Evolutionary conservation across 1,140 invertebrate species (phyloP).

Genomic region (Euschistus heros): DNA sequence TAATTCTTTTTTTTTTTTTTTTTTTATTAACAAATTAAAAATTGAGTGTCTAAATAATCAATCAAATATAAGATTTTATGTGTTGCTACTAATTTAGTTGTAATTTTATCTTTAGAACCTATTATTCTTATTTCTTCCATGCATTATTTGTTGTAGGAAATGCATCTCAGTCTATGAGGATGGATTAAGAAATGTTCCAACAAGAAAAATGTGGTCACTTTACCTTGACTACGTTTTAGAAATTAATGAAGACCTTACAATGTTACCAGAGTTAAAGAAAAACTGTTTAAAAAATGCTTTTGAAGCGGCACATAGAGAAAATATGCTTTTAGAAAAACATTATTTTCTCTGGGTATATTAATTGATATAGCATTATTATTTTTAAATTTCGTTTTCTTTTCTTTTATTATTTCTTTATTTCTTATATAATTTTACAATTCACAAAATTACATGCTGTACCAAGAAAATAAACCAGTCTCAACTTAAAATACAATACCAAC

Average conservation of each 20-base stretch:
- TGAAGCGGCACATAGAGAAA: slow-evolving; percentile 36
- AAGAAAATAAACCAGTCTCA: no score
- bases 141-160: slow-evolving; percentile 1
- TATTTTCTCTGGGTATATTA: slow-evolving; percentile 38
- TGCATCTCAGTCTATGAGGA: slow-evolving; percentile 37
- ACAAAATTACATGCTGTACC: no score
- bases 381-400: neutral
- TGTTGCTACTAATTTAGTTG: neutral
- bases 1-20: no score
- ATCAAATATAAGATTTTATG: no score
- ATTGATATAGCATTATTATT: neutral
- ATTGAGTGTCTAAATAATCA: no score
- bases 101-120: neutral
- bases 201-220: slow-evolving; percentile 42
- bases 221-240: slow-evolving; percentile 42
- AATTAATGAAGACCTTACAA: slow-evolving; percentile 35
- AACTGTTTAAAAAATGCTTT: slow-evolving; percentile 40
- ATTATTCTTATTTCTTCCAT: neutral
- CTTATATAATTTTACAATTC: no score
- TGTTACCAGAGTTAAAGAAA: slow-evolving; percentile 38
- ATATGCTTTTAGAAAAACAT: slow-evolving; percentile 40
- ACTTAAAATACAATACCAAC: no score
- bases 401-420: neutral
- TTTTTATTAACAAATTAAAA: no score
- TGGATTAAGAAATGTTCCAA: slow-evolving; percentile 28